Conservation (phyloP, 2,888 invertebrate species). For the Pristionchus maxplancki region DNA sequence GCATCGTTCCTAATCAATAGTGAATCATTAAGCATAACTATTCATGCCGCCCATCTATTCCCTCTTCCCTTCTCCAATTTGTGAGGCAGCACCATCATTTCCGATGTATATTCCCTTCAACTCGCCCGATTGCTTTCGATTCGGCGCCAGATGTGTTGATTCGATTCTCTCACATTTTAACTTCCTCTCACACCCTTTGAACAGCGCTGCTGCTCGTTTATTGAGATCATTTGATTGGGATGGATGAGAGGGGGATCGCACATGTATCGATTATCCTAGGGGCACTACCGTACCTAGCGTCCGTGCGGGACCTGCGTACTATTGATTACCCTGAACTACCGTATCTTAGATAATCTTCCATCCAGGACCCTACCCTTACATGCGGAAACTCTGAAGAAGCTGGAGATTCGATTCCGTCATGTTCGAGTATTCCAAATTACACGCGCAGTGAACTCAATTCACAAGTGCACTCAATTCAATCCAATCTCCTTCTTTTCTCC, state of each 20-base stretch:
- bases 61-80: not conserved
- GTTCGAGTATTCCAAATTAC: not conserved
- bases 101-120: slow-evolving; percentile 45
- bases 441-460: slow-evolving; percentile 27
- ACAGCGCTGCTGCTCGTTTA: not conserved
- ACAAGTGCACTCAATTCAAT: slow-evolving; percentile 33
- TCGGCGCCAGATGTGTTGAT: slow-evolving; percentile 11
- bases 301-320: too few relatives aligned
- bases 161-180: slow-evolving; percentile 42
- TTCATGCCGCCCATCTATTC: not conserved
- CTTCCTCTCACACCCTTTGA: slow-evolving; percentile 32
- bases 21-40: slow-evolving; percentile 46
- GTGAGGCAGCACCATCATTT: not conserved
- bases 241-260: not conserved
- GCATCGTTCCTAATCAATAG: not conserved
- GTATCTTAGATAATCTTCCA: too few relatives aligned
- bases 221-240: slow-evolving; percentile 4
- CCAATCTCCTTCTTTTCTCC: not conserved
- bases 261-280: not conserved
- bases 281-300: not conserved
- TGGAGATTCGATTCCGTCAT: not conserved
- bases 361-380: too few relatives aligned
- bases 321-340: too few relatives aligned
- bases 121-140: not conserved
- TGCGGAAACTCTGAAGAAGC: not conserved